A percentile compares a stretch with the other conserved stretches of the same genome.
These are phyloP conservation scores for Nebria ingens DNA, from an alignment of 1,140 invertebrate species.

Conservation along the genomic window DNA sequence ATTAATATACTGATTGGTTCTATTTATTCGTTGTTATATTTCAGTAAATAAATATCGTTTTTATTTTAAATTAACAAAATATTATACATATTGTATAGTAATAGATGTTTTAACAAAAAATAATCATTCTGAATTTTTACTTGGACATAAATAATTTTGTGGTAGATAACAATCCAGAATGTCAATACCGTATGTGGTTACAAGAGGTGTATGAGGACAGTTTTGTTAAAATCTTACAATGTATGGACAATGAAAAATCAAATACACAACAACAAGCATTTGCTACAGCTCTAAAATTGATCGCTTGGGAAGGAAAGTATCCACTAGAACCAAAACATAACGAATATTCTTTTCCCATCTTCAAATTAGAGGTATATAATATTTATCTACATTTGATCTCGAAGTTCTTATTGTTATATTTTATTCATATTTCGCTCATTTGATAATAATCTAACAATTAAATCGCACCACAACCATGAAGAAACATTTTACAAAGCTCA, in stretches of 20 bases:
- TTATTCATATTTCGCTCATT: too few species aligned
- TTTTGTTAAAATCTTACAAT: slow-evolving; percentile 40
- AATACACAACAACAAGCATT: slow-evolving; percentile 50
- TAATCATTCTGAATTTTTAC: not conserved
- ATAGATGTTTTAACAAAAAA: not conserved
- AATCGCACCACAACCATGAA: too few species aligned
- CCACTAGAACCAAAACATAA: slow-evolving; percentile 40
- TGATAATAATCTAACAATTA: not conserved
- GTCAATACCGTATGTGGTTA: slow-evolving; percentile 48
- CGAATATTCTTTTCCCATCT: slow-evolving; percentile 47
- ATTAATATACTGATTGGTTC: too few species aligned
- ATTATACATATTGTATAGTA: slow-evolving; percentile 17
- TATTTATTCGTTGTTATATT: too few species aligned
- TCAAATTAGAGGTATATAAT: slow-evolving; percentile 42
- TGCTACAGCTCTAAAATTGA: slow-evolving; percentile 51
- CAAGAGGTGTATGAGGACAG: slow-evolving; percentile 48
- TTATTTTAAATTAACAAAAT: slow-evolving; percentile 5
- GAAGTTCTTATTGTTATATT: too few species aligned
- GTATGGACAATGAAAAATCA: slow-evolving; percentile 39
- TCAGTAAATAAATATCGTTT: not conserved
- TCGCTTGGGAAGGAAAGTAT: slow-evolving; percentile 51
- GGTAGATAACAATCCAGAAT: slow-evolving; percentile 44
- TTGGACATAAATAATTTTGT: too few species aligned
- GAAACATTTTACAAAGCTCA: too few species aligned
- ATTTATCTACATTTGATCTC: not conserved